Conservation (phyloP, 2,113 vertebrate genomes). For the Apteryx owenii region DNA sequence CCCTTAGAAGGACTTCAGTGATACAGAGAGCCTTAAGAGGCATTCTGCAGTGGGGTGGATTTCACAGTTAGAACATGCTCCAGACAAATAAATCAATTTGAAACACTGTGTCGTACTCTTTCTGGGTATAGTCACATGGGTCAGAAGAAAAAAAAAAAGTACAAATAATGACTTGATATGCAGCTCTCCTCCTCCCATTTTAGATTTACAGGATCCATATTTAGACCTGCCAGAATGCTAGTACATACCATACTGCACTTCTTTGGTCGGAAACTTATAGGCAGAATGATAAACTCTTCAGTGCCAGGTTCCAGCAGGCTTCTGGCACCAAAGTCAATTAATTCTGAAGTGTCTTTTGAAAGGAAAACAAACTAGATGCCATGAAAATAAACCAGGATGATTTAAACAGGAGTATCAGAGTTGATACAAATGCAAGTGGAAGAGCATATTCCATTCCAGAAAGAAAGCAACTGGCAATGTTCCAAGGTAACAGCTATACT, state of each 20-base stretch:
- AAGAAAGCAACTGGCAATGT: constrained; percentile 19
- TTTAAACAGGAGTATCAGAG: constrained; percentile 36
- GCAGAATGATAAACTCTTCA: neutral
- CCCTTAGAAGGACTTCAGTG: neutral
- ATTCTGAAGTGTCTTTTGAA: constrained; percentile 40
- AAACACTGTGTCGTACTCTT: neutral
- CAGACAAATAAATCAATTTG: constrained; percentile 10
- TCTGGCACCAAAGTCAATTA: constrained; percentile 42
- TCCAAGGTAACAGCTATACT: constrained; percentile 33
- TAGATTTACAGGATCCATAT: neutral
- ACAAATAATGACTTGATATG: neutral
- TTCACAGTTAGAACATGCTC: neutral
- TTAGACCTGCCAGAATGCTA: neutral
- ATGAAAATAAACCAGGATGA: constrained; percentile 45
- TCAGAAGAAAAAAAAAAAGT: neutral
- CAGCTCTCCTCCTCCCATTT: neutral
- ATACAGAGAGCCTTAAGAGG: neutral
- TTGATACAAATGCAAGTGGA: neutral
- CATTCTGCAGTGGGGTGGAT: neutral
- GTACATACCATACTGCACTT: neutral
- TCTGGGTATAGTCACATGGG: neutral
- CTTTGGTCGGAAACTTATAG: neutral
- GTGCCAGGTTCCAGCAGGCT: constrained; percentile 43
- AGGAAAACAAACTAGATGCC: constrained; percentile 44
- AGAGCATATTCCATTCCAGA: neutral